Base-by-base conservation (phyloP, 2,888 invertebrate genomes). In the Petrophora chlorosata region DNA sequence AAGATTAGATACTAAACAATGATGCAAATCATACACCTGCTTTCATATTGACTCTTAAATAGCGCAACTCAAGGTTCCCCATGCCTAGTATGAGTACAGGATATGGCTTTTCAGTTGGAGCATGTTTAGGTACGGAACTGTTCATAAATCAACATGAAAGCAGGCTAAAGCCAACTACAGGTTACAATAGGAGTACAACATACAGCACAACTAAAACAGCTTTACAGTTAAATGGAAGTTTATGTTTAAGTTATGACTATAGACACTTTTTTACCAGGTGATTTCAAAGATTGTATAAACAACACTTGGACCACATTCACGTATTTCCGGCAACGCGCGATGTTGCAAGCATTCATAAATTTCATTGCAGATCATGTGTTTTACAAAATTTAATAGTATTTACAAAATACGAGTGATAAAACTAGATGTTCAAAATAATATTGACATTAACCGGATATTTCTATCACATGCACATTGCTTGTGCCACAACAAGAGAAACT, bases 381-480 rank as follows among this genome's bases (percentile, higher is more conserved):
- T 76, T 81, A 84, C 73, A 80, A 82, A 77, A 79, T 75, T 75
- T 76, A 79, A 73, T 76, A 76, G 76, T 84, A 85, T 85, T 77
- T 85, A 85, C 85, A 85, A 75, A 75, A 76, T 76, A 81, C 66
- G 74, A 73, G 74, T 62, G 65, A 76, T 82, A 76, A 72, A 81
- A 74, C 79, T 83, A 85, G 65, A 71, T 60, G 73, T 77, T 79
- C 80, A 82, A 82, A 83, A 79, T 81, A 76, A 82, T 59, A 76
- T 73, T 78, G 73, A 76, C 79, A 80, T 80, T 82, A 82, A 73
- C 79, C 78, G 82, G 79, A 83, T 82, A 84, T 66, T 67, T 79
- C 81, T 85, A 85, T 86, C 84, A 85, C 85, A 85, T 83, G 82
- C 75, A 81, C 76, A 76, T 79, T 79, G 78, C 76, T 73, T 67